phyloP scores from a whole-genome alignment of 2,888 invertebrate species.

The Fragum sueziense region DNA sequence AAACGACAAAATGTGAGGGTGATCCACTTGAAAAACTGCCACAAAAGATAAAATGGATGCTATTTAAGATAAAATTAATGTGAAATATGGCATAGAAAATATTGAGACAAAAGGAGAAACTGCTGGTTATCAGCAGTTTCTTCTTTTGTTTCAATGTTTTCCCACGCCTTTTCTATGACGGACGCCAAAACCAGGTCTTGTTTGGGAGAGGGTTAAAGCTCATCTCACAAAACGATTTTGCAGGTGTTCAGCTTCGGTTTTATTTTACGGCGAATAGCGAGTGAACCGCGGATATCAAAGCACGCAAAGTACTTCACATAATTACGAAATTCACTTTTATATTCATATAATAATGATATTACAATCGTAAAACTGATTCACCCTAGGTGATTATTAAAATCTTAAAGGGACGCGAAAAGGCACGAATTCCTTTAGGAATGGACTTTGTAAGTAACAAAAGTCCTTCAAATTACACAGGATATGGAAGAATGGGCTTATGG shows the following conservation, averaged over 20 bases:
- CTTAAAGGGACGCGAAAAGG: neutral
- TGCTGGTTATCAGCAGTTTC: neutral
- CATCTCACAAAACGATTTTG: neutral
- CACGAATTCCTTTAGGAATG: neutral
- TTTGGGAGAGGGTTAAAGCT: neutral
- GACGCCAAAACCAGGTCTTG: neutral
- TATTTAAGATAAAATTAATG: too few species aligned
- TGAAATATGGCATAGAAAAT: too few species aligned
- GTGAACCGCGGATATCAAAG: constrained; percentile 7
- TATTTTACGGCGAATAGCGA: neutral
- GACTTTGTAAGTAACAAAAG: neutral
- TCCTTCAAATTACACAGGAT: neutral
- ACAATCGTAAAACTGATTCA: neutral
- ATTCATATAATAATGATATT: neutral
- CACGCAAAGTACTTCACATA: neutral
- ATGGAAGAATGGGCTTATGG: too few species aligned
- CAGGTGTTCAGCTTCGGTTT: constrained; percentile 2
- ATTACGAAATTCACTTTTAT: constrained; percentile 12
- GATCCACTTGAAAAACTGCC: too few species aligned
- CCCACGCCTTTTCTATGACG: neutral
- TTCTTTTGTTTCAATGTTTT: neutral
- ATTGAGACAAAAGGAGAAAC: neutral
- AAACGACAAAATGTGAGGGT: too few species aligned
- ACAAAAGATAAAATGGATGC: too few species aligned
- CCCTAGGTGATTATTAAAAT: neutral